Evolutionary conservation across 2,113 vertebrate species (phyloP).

Genomic region (Brachionichthys hirsutus): DNA sequence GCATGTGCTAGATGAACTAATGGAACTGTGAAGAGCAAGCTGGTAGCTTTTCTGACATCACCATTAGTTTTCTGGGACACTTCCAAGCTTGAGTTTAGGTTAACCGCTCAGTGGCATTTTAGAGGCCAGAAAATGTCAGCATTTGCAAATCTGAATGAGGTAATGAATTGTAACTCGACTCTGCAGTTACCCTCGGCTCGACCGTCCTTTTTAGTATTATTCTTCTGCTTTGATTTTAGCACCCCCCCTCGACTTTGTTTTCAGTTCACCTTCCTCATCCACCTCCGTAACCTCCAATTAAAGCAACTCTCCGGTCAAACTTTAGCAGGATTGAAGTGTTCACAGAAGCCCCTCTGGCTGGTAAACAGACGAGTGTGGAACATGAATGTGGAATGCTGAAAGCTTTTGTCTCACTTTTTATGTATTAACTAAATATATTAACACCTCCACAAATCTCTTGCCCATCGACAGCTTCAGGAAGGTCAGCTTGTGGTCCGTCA

Average conservation of each 20-base stretch:
- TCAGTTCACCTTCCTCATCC: not conserved
- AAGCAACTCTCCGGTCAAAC: not conserved
- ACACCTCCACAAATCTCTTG: too few relatives aligned
- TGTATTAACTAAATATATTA: too few relatives aligned
- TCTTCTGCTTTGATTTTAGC: too few relatives aligned
- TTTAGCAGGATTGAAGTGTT: conserved; percentile 7
- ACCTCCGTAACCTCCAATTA: not conserved
- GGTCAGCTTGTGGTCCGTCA: conserved; percentile 92
- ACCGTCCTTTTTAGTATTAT: not conserved
- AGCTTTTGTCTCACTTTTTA: too few relatives aligned
- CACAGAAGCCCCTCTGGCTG: conserved; percentile 14
- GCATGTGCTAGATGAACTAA: not conserved
- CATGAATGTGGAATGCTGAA: not conserved
- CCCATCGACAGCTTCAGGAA: conserved; percentile 83
- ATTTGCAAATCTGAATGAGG: not conserved
- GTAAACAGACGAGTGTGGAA: conserved; percentile 4
- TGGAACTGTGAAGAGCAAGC: not conserved
- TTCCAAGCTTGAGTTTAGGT: not conserved
- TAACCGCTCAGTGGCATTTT: not conserved
- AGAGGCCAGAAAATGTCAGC: not conserved
- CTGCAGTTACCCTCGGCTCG: not conserved
- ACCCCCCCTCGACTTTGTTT: not conserved
- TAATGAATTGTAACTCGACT: not conserved
- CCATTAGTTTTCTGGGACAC: not conserved
- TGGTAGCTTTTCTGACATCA: not conserved